These are phyloP conservation scores for Leucopsar rothschildi DNA, from an alignment of 2,113 vertebrate genomes.

Conservation along the genomic window DNA sequence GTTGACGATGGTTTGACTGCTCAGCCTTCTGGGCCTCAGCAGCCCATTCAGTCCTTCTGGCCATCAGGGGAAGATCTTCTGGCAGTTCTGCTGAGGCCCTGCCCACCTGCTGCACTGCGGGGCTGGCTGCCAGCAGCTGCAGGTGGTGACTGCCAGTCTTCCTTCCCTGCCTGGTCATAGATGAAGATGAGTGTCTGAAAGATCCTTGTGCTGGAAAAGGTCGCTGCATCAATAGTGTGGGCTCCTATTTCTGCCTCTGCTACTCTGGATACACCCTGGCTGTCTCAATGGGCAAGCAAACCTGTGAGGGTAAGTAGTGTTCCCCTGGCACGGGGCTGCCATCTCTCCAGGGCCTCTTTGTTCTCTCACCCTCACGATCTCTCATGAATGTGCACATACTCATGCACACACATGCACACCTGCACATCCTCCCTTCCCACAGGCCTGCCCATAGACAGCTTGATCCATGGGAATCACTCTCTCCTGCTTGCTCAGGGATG, in stretches of 20 bases:
- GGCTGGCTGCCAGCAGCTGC: not conserved
- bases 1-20: not conserved
- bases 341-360: not conserved
- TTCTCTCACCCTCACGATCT: rapidly evolving
- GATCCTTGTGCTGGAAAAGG: slow-evolving; percentile 85
- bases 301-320: slow-evolving; percentile 83
- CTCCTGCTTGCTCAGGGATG: not conserved
- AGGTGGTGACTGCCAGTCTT: not conserved
- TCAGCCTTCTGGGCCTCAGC: not conserved
- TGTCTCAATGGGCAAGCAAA: slow-evolving; percentile 76
- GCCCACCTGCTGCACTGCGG: rapidly evolving
- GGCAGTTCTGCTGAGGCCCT: not conserved
- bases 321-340: not conserved
- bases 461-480: not conserved
- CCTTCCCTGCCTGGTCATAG: slow-evolving; percentile 53
- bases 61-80: not conserved
- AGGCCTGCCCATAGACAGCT: not conserved
- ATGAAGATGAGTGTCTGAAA: slow-evolving; percentile 86
- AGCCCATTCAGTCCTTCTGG: not conserved
- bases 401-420: too few relatives aligned
- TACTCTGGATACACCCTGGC: slow-evolving; percentile 81
- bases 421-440: not conserved
- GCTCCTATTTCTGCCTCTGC: slow-evolving; percentile 88
- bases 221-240: slow-evolving; percentile 83
- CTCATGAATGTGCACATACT: not conserved